Evolutionary conservation across 2,113 vertebrate genomes (phyloP).

Genomic region (Catharus minimus): DNA sequence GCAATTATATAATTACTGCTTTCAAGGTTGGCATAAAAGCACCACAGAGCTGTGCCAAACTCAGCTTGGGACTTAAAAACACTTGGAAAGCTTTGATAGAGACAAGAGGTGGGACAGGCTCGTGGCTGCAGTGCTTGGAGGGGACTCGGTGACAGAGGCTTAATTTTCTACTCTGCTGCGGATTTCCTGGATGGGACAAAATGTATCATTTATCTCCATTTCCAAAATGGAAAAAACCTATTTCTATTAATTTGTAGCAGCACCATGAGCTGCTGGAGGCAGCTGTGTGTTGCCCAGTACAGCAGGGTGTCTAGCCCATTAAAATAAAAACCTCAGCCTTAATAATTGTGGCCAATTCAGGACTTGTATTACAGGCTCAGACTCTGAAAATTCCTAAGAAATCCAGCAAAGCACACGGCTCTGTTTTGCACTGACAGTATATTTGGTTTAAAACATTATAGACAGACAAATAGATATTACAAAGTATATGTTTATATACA

Average conservation of each 20-base stretch:
- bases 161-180: background rate
- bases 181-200: background rate
- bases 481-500: background rate
- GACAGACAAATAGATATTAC: conserved; percentile 17
- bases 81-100: background rate
- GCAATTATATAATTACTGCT: conserved; percentile 25
- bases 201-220: background rate
- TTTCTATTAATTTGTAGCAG: background rate
- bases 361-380: background rate
- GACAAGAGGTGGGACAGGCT: background rate
- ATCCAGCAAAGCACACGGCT: background rate
- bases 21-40: background rate
- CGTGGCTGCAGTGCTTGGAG: background rate
- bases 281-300: background rate
- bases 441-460: conserved; percentile 14
- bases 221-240: conserved; percentile 10
- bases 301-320: background rate
- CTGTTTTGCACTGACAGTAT: background rate
- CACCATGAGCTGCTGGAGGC: background rate
- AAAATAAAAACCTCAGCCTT: background rate
- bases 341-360: background rate
- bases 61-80: background rate
- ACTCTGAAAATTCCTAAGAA: background rate
- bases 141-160: background rate
- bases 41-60: background rate